Evolutionary conservation across 2,113 vertebrate species (phyloP).

Genomic region (Apteryx owenii): DNA sequence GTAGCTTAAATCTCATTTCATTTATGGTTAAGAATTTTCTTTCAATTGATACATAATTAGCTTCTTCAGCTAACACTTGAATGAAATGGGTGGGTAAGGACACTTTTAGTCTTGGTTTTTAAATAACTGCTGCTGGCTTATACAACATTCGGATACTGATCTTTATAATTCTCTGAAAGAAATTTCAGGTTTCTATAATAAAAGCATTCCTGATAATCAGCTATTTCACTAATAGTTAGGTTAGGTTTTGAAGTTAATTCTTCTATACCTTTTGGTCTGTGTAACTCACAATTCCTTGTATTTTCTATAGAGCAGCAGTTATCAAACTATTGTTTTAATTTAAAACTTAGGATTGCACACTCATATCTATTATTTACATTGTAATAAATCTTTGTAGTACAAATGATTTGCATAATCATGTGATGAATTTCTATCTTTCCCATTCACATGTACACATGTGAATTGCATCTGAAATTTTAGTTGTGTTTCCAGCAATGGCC

Average conservation of each 20-base stretch:
- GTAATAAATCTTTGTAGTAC: not conserved
- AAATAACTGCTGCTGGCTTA: not conserved
- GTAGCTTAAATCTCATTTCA: not conserved
- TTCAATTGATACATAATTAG: not conserved
- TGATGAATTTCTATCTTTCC: not conserved
- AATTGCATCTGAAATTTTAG: not conserved
- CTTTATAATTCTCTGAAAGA: not conserved
- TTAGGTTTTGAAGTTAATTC: not conserved
- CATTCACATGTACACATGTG: not conserved
- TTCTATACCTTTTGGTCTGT: not conserved
- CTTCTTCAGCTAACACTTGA: not conserved
- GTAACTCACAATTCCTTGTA: not conserved
- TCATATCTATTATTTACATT: not conserved
- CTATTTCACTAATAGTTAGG: not conserved
- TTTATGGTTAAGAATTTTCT: not conserved
- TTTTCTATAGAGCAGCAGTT: not conserved
- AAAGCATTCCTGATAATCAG: not conserved
- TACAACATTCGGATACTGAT: not conserved
- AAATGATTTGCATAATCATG: not conserved
- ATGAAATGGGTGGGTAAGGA: not conserved
- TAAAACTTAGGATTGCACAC: not conserved
- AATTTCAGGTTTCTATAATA: not conserved
- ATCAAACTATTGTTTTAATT: not conserved
- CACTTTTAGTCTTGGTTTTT: not conserved
- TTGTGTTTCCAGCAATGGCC: not conserved